Base-by-base conservation (phyloP, 64 coral and sea anemone genomes). In the Hydrozoanthus tunicans region DNA sequence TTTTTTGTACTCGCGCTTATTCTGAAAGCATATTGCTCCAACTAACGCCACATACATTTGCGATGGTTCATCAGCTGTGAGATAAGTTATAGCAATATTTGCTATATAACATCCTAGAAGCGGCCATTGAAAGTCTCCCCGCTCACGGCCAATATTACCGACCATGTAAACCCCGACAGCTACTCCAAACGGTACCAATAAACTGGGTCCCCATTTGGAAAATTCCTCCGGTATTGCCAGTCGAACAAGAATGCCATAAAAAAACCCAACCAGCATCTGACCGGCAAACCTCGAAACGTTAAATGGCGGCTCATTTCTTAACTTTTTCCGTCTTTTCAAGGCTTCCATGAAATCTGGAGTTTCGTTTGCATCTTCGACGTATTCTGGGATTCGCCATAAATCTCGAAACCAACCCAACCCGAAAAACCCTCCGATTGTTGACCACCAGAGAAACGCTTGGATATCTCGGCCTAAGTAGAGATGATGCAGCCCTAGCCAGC, bases 401-500 rank as follows among this genome's bases (percentile, higher is more conserved):
- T 99, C 97, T 52, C 97, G 78, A 83, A 96, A 90, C 97, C 97
- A 99, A 62, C 97, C 97, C 17, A 99, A 26, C 9, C 97, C 97
- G 60, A 95, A 99, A 26, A 99, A 76, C 4, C 97, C 97, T 12
- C 97, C 97, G 13, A 96, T 85, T 0, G 97, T 99, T 17, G 97
- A 99, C 97, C 97, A 99, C 97, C 97, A 99, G 0, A 99, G 26
- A 70, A 99, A 96, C 5, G 97, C 97, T 91, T 99, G 97, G 7
- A 96, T 92, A 90, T 99, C 97, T 73, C 97, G 89, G 25, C 97
- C 94, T 13, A 99, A 83, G 75, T 99, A 99, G 23, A 96, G 86
- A 59, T 99, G 97, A 93, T 99, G 97, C 24, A 99, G 77, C 51
- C 97, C 97, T 9, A 99, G 43, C 97, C 97, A 99, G 64, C 97